Base-by-base conservation (phyloP, 2,113 vertebrate genomes). In the Fulica atra region DNA sequence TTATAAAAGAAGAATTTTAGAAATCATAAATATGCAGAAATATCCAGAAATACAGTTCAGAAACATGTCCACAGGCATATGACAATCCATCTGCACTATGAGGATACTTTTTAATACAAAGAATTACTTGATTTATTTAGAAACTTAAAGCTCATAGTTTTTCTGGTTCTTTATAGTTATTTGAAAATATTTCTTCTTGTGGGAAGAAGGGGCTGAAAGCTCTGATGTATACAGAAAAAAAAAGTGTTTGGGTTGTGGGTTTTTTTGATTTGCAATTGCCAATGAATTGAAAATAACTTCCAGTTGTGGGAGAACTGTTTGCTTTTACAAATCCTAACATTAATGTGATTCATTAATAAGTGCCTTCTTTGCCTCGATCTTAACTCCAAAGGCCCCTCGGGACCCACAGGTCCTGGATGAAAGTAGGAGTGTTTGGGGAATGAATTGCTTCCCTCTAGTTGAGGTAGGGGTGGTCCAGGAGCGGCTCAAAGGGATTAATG, bases 141-240 rank as follows among this genome's bases (percentile, higher is more conserved):
- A 77, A 88, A 40, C 1, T 16, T 57, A 81, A 65, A 65, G 13
- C 2, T 72, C 12, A n/a, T 36, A 7, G 4, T 64, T 53, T 65
- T 66, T 81, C 40, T 61, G 1, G 8, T 38, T 57, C 16, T 64
- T 73, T 38, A 44, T 81, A 50, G 60, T 73, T 50, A 77, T n/a
- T 88, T 61, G 11, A 69, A 81, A 56, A 8, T 1, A 33, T 53
- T 81, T 73, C 7, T 65, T 64, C 44, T 69, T 54, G 10, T 35
- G 6, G 4, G 4, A 85, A 82, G 4, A 2, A 44, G 7, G 2
- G 1, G 0, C 28, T 57, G 38, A 79, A 8, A 86, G 1, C 2
- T 8, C 21, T 38, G 15, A 36, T 38, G 81, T 24, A 63, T 8
- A 23, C 1, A 84, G 36, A 19, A 61, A 68, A 76, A 87, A 28